Percentiles rank a stretch among this genome's conserved stretches.
Evolutionary conservation across 2,797 vertebrate species (phyloP).

Genomic region (Falco columbarius): DNA sequence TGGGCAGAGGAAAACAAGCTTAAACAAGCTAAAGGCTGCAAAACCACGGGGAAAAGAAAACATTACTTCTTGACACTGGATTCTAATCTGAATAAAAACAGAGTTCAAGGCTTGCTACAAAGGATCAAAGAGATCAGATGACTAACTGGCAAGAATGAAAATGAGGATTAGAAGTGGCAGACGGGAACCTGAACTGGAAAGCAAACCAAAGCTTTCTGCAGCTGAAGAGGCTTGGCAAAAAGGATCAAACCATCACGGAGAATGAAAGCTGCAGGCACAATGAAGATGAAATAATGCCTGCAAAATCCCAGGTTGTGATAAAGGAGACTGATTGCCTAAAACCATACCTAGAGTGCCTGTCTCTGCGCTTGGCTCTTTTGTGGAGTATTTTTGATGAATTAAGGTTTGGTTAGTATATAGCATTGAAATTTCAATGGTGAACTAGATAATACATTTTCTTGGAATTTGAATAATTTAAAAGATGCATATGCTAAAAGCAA

Average conservation of each 20-base stretch:
- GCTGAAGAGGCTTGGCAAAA: constrained; percentile 48
- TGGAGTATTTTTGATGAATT: neutral
- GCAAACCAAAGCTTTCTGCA: constrained; percentile 55
- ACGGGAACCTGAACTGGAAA: constrained; percentile 54
- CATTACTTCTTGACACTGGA: neutral
- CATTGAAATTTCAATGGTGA: neutral
- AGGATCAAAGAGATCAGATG: constrained; percentile 64
- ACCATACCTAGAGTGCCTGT: neutral
- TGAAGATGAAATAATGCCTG: constrained; percentile 1
- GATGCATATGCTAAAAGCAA: neutral
- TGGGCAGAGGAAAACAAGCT: constrained; percentile 9
- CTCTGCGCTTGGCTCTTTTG: neutral
- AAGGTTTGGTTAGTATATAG: neutral
- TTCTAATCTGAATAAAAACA: constrained; percentile 66
- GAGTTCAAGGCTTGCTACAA: constrained; percentile 55
- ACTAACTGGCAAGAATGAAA: constrained; percentile 63
- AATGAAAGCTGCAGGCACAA: neutral
- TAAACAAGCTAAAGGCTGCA: constrained; percentile 15
- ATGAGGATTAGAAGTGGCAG: constrained; percentile 56
- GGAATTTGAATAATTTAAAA: neutral
- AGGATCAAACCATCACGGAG: constrained; percentile 33
- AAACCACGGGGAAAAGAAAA: constrained; percentile 31
- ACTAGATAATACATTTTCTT: neutral
- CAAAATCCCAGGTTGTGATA: constrained; percentile 3
- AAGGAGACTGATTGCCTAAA: neutral